Evolutionary conservation across 2,113 vertebrate species (phyloP), one percentile per base, ranked within the genome.

Genomic region (Pyrgilauda ruficollis): DNA sequence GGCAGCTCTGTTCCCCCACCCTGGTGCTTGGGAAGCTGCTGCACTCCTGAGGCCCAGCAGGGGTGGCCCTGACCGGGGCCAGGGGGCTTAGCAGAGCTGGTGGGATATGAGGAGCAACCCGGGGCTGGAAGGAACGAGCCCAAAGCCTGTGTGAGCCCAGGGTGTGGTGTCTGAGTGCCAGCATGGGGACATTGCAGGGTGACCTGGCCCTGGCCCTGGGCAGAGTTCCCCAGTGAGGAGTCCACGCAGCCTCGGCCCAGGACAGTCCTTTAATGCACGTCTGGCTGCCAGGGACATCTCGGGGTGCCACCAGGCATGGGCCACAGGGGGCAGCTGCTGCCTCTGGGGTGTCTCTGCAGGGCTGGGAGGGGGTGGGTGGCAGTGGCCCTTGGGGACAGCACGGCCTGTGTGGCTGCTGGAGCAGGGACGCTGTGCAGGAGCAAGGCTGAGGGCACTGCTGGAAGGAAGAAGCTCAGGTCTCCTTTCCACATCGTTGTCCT

Each of bases 221-320:
- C 78, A 39, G 2, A 2, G 18, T 0, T 31, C 50, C 20, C 9
- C 52, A 94, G n/a, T 20, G 80, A 92, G 0, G 2, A 96, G 39
- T 46, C 69, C 73, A 93, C 6, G 0, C 43, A 0, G 28, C 5
- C 31, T 43, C n/a, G 20, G 44, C 84, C 67, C 33, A 1, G 66
- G 77, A 92, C 61, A 93, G 2, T 85, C 73, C 69, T 97, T 97
- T 97, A 97, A 97, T 97, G 28, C 35, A 27, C 0, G 3, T 30
- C 62, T 37, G 84, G 62, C 84, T 19, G 0, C 17, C 1, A 2
- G 85, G 49, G 50, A 77, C 90, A 78, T 16, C 88, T 78, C 7
- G 2, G 70, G 59, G 83, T 88, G 72, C 22, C 46, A 70, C 84
- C 59, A 24, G n/a, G 58, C n/a, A 31, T 3, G 31, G 35, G 37